A percentile compares a stretch with the other conserved stretches of the same genome.
Conservation (phyloP, 2,888 invertebrate genomes). For the Drosophila nr. fundita region DNA sequence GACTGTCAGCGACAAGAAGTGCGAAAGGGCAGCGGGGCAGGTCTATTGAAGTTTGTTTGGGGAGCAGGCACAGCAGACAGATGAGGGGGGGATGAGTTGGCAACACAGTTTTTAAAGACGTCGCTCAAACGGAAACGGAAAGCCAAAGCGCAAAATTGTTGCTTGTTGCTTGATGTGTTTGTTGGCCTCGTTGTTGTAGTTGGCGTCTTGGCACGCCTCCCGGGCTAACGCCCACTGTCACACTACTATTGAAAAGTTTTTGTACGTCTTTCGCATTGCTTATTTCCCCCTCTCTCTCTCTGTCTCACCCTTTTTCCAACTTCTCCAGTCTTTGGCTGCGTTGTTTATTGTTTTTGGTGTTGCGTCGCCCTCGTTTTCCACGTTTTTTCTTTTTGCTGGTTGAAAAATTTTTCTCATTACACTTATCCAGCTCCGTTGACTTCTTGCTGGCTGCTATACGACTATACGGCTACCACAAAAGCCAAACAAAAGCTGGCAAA, state of each 20-base stretch:
- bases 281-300: not conserved
- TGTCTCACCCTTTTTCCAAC: not conserved
- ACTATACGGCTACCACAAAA: constrained; percentile 29
- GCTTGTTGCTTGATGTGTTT: constrained; percentile 39
- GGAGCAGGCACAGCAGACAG: not conserved
- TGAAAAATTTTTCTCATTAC: constrained; percentile 74
- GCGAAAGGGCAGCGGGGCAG: constrained; percentile 23
- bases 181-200: constrained; percentile 17
- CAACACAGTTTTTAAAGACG: constrained; percentile 51
- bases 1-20: constrained; percentile 47
- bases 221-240: constrained; percentile 60
- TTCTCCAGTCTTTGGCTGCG: constrained; percentile 13
- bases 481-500: constrained; percentile 50
- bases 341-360: constrained; percentile 61
- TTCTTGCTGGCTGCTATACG: constrained; percentile 14
- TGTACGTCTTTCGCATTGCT: constrained; percentile 14
- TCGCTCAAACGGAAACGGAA: constrained; percentile 56
- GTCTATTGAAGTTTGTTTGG: constrained; percentile 8
- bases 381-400: constrained; percentile 34
- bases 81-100: not conserved
- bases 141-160: constrained; percentile 60
- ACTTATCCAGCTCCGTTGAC: constrained; percentile 54
- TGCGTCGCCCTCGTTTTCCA: constrained; percentile 46
- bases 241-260: constrained; percentile 68
- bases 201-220: constrained; percentile 33